A percentile compares a stretch with the other conserved stretches of the same genome.
phyloP scores from a whole-genome alignment of 2,888 invertebrate genomes.

The Lissonota sp. region DNA sequence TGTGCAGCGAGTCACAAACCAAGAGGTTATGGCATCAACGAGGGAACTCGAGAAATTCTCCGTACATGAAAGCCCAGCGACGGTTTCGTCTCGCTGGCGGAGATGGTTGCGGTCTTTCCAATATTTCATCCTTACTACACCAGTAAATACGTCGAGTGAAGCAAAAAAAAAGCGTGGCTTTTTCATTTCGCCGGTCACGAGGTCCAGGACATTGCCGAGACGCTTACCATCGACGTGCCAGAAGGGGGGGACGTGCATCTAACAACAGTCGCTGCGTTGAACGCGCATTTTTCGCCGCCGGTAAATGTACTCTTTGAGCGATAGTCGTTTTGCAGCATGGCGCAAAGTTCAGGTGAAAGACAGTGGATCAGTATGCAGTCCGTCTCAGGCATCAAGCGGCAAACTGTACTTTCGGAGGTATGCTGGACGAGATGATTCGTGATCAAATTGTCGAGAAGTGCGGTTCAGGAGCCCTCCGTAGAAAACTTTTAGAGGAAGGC shows the following conservation, averaged over 20 bases:
- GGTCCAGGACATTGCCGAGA: conserved; percentile 1
- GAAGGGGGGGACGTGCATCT: neutral
- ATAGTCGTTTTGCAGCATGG: neutral
- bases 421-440: too few species aligned
- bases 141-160: neutral
- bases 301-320: conserved; percentile 9
- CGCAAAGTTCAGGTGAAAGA: neutral
- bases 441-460: too few species aligned
- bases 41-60: conserved; percentile 8
- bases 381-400: too few species aligned
- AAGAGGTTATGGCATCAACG: neutral
- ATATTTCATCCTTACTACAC: neutral
- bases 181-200: conserved; percentile 1
- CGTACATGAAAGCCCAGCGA: conserved; percentile 10
- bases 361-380: neutral
- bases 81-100: conserved; percentile 20
- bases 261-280: neutral
- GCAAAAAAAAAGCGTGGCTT: conserved; percentile 7
- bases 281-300: neutral
- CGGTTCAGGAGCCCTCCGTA: neutral
- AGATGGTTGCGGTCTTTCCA: conserved; percentile 3
- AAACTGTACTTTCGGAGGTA: too few species aligned
- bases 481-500: conserved; percentile 1
- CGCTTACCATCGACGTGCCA: neutral
- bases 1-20: too few species aligned